Conservation (phyloP, 2,888 invertebrate species). For the Mythimna albipuncta region DNA sequence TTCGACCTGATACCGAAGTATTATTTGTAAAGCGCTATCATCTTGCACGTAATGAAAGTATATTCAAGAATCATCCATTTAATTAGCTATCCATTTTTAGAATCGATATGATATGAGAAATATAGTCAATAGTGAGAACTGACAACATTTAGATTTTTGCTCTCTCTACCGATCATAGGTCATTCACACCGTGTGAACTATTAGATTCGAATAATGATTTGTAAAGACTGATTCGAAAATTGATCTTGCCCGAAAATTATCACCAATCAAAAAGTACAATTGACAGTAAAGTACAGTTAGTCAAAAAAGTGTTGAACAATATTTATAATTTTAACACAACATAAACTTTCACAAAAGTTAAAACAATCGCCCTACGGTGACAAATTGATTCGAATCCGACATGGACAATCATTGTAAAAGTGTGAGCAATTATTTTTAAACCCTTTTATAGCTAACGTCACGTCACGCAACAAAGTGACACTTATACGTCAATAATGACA, state of each 20-base stretch:
- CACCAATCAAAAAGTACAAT: slow-evolving; percentile 39
- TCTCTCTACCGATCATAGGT: slow-evolving; percentile 41
- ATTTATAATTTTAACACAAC: slow-evolving; percentile 48
- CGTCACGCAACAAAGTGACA: slow-evolving; percentile 36
- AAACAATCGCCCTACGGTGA: slow-evolving; percentile 65
- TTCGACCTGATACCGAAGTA: slow-evolving; percentile 69
- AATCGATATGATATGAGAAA: slow-evolving; percentile 56
- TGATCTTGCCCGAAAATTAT: slow-evolving; percentile 44
- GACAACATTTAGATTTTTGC: slow-evolving; percentile 52
- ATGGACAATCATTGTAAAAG: slow-evolving; percentile 52
- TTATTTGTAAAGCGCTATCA: slow-evolving; percentile 71
- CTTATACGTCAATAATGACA: slow-evolving; percentile 29
- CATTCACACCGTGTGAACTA: slow-evolving; percentile 52
- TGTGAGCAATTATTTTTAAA: slow-evolving; percentile 46
- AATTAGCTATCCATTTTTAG: slow-evolving; percentile 67
- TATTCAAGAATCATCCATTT: slow-evolving; percentile 67
- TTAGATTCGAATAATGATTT: slow-evolving; percentile 20
- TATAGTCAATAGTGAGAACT: slow-evolving; percentile 36
- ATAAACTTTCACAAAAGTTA: slow-evolving; percentile 54
- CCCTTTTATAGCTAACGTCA: slow-evolving; percentile 45
- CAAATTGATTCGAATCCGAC: slow-evolving; percentile 72
- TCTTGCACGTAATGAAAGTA: slow-evolving; percentile 67
- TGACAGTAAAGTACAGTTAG: slow-evolving; percentile 58
- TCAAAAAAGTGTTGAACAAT: slow-evolving; percentile 39
- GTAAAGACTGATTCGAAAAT: slow-evolving; percentile 33